Evolutionary conservation across 2,888 invertebrate species (phyloP), one percentile per base, ranked within the genome.

Genomic region (Microctonus brassicae): DNA sequence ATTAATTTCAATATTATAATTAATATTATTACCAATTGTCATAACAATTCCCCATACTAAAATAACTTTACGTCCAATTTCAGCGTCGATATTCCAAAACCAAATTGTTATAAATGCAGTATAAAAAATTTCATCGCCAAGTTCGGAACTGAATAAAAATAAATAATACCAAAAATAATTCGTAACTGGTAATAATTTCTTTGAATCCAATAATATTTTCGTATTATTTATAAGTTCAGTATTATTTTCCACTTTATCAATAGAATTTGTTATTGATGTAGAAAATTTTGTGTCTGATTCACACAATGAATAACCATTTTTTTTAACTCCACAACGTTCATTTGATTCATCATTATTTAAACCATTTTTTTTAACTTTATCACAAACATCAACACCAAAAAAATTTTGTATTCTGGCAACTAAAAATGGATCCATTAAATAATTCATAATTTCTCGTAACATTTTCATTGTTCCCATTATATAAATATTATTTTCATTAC

Each of bases 41-140:
- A 96, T 95, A 69, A 93, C 90, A 71, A 94, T 89, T 29, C 94
- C 91, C 96, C 96, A 96, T 22, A 95, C 93, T 10, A 95, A 89
- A 11, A 95, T 92, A 20, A 97, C 93, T 86, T 95, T 90, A 78
- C 97, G 89, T 13, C 95, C 95, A 2, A 97, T 94, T 33, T 93
- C 94, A 22, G 94, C 94, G 88, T 97, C 97, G 71, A 97, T 91
- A 88, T 97, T 97, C 97, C 97, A 97, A 84, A 96, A 94, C 94
- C 96, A 95, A 87, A 96, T 96, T 0, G 97, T 96, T 82, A 97
- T 96, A 84, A 97, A 96, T n/a, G 92, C 90, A 1, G 94, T 93
- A 88, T 97, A 97, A 87, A 97, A 97, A 75, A 94, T 90, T 89
- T 97, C 97, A 88, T 97, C 96, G 0, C 97, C 97, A 33, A 97